phyloP scores from a whole-genome alignment of 2,888 invertebrate species.

The Napeogenes inachia region DNA sequence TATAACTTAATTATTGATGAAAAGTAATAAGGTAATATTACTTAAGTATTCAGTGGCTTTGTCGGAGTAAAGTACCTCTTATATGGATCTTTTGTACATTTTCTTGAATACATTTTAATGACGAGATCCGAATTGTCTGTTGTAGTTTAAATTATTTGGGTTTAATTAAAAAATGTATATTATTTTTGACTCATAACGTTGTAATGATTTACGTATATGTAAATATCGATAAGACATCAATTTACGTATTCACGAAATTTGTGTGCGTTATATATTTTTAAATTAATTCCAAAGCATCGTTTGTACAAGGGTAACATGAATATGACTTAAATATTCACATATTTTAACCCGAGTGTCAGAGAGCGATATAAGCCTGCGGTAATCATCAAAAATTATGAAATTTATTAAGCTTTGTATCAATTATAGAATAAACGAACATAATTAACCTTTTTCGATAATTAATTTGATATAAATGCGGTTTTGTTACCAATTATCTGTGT shows the following conservation, averaged over 20 bases:
- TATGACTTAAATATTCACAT: constrained; percentile 20
- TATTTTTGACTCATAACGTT: too few species aligned
- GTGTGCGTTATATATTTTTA: constrained; percentile 4
- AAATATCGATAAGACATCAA: background rate
- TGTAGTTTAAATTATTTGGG: too few species aligned
- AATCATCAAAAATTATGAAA: constrained; percentile 26
- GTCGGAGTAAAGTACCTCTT: too few species aligned
- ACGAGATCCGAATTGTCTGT: too few species aligned
- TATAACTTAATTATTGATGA: constrained; percentile 4
- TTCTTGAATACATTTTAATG: too few species aligned
- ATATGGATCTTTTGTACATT: too few species aligned
- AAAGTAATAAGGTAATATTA: background rate
- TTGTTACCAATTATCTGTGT: constrained; percentile 2
- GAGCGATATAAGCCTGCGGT: constrained; percentile 17
- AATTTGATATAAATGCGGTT: constrained; percentile 1
- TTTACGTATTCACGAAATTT: background rate
- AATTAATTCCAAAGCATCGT: background rate
- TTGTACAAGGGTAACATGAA: background rate
- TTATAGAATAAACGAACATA: constrained; percentile 13
- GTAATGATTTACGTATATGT: too few species aligned
- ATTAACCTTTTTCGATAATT: constrained; percentile 10
- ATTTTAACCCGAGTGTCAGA: constrained; percentile 13
- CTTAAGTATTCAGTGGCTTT: background rate
- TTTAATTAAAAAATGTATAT: too few species aligned
- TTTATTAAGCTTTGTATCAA: constrained; percentile 23